Evolutionary conservation across 1,140 invertebrate species (phyloP).

Genomic region (Panagrolaimus sp.): DNA sequence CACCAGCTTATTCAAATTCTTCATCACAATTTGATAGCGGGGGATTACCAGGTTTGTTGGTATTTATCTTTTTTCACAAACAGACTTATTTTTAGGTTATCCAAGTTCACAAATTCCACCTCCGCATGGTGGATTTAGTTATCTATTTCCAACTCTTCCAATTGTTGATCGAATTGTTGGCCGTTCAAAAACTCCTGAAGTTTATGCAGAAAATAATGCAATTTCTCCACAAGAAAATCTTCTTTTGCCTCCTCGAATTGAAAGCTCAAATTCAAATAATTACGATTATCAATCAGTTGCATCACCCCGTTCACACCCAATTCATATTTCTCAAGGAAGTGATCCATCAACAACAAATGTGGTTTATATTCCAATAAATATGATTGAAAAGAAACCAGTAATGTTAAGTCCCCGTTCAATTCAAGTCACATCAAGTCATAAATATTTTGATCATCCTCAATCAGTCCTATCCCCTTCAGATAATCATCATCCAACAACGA

Average conservation of each 20-base stretch:
- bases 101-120: conserved; percentile 11
- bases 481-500: too few relatives aligned
- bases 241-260: not conserved
- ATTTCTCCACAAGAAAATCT: conserved; percentile 6
- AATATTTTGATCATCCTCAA: too few relatives aligned
- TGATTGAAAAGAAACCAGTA: not conserved
- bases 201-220: not conserved
- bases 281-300: conserved; percentile 1
- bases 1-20: conserved; percentile 8
- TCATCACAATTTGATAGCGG: not conserved
- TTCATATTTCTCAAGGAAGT: not conserved
- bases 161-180: conserved; percentile 7
- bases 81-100: not conserved
- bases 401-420: not conserved
- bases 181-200: not conserved
- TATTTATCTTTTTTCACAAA: not conserved
- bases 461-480: too few relatives aligned
- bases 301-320: not conserved
- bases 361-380: conserved; percentile 3
- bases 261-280: not conserved
- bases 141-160: not conserved
- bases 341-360: not conserved
- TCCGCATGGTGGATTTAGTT: conserved; percentile 2
- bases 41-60: not conserved
- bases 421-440: not conserved